phyloP scores from a whole-genome alignment of 37 sponge, comb jelly and placozoan species.

The Oscarella lobularis region DNA sequence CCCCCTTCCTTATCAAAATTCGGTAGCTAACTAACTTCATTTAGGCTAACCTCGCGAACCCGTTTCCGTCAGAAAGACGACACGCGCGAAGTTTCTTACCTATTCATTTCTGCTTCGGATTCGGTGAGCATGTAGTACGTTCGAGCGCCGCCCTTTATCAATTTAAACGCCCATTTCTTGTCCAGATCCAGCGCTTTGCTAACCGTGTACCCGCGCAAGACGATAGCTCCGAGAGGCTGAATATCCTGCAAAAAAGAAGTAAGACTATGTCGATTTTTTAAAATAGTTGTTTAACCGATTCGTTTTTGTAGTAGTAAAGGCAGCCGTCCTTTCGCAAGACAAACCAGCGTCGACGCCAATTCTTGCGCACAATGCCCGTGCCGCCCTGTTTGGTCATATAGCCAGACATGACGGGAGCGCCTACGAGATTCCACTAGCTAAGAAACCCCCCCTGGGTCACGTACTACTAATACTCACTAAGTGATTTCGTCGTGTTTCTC shows the following conservation, averaged over 20 bases:
- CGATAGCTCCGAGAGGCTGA: constrained; percentile 30
- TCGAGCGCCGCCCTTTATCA: constrained; percentile 35
- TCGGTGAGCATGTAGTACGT: constrained; percentile 28
- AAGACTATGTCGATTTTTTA: background rate
- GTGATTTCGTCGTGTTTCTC: background rate
- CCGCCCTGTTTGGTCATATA: constrained; percentile 35
- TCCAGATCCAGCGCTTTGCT: constrained; percentile 25
- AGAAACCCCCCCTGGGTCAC: background rate
- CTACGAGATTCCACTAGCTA: background rate
- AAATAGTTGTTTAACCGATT: background rate
- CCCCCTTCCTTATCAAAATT: too few relatives aligned
- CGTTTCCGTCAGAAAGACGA: too few relatives aligned
- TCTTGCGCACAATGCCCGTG: constrained; percentile 18
- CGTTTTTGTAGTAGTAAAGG: constrained; percentile 28
- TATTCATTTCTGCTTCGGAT: constrained; percentile 28
- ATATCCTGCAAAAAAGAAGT: constrained; percentile 10
- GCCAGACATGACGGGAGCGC: constrained; percentile 7
- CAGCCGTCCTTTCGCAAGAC: constrained; percentile 35
- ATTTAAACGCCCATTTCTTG: constrained; percentile 16
- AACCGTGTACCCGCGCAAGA: constrained; percentile 27
- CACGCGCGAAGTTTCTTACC: constrained; percentile 15
- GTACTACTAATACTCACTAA: background rate
- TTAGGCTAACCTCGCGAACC: too few relatives aligned
- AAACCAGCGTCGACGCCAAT: constrained; percentile 46
- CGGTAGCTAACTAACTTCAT: too few relatives aligned